Evolutionary conservation across 1,140 invertebrate species (phyloP).

Genomic region (Meteorus sp.): DNA sequence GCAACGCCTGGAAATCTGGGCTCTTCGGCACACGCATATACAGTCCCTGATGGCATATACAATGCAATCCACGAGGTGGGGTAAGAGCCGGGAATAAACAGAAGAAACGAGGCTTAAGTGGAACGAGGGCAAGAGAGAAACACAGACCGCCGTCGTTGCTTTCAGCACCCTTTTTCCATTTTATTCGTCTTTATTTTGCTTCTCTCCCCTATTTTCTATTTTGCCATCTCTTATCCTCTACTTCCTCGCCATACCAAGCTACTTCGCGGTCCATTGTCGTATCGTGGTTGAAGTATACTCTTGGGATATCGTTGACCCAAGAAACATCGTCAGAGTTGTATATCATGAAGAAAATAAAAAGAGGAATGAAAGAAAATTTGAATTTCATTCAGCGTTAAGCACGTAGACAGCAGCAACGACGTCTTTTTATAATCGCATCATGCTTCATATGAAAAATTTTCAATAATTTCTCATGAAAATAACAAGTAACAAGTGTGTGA

Average conservation of each 20-base stretch:
- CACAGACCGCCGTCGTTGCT: conserved; percentile 1
- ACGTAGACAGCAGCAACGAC: no score
- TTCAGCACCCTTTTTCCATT: not conserved
- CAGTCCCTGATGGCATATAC: conserved; percentile 10
- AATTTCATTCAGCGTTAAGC: not conserved
- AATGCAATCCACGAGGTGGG: not conserved
- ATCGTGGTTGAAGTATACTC: conserved; percentile 14
- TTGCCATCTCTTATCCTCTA: conserved; percentile 6
- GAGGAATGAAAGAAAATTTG: not conserved
- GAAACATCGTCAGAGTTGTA: conserved; percentile 6
- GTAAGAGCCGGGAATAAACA: not conserved
- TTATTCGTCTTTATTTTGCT: not conserved
- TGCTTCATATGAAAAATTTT: no score
- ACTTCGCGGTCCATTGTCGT: conserved; percentile 24
- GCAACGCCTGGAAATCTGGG: conserved; percentile 24
- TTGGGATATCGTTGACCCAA: conserved; percentile 18
- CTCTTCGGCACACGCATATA: conserved; percentile 15
- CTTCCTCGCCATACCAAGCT: conserved; percentile 15
- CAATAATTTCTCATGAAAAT: no score
- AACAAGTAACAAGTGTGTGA: no score
- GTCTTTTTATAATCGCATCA: no score
- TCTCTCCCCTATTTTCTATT: conserved; percentile 15
- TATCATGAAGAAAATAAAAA: not conserved
- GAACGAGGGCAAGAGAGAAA: not conserved
- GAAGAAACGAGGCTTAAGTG: not conserved